Evolutionary conservation across 2,113 vertebrate genomes (phyloP), one percentile per base, ranked within the genome.

Genomic region (Saccopteryx leptura): DNA sequence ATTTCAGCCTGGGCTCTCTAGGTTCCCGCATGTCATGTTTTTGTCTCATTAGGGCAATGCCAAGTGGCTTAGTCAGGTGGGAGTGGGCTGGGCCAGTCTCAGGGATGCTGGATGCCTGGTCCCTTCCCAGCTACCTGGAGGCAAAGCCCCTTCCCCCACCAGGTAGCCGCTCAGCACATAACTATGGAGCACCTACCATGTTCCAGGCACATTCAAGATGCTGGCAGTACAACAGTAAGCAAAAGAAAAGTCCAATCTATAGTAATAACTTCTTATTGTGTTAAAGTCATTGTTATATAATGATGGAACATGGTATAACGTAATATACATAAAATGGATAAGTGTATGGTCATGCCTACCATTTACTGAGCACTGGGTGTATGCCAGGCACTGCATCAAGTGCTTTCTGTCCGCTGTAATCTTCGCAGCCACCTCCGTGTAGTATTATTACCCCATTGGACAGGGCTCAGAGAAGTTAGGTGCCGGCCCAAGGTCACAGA

Each of bases 361-460:
- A 48, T 18, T 71, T 33, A 50, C 0, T 4, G 13, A 46, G 54
- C 12, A 2, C 50, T 76, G 21, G 3, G 1, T 9, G 8, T 4
- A 17, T 0, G 13, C 7, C 52, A 56, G 61, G 66, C 21, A 0
- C 71, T 48, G 2, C n/a, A 31, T 74, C 4, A 0, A 39, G 46
- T 12, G 21, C 18, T 60, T 91, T 26, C 4, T 8, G 6, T 19
- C 61, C 28, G 52, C 84, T 14, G 61, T 19, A 24, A 72, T n/a
- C 79, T 65, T 71, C 85, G 61, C 7, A 26, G 7, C n/a, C 76
- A 68, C 39, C 80, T 50, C 2, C 11, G 24, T 15, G 28, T 28
- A 10, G 5, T 18, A 9, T 19, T 18, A 68, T 19, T 39, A 19
- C n/a, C 39, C 17, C 17, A 31, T 7, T 48, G 48, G 68, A 75